Base-by-base conservation (phyloP, 2,797 vertebrate genomes). In the Sebastes cheni region DNA sequence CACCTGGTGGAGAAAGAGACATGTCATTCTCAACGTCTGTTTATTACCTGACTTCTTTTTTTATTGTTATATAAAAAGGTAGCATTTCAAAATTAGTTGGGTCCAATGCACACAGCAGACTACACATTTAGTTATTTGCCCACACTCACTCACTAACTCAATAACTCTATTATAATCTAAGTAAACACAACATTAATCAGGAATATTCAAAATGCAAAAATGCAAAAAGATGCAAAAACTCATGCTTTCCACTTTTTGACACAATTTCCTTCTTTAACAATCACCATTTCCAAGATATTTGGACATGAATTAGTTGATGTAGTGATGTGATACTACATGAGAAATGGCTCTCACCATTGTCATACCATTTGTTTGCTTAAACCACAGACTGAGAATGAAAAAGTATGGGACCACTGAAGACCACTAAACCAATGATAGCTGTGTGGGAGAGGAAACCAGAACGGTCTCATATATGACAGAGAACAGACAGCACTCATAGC, bases 1-100 rank as follows among this genome's bases (percentile, higher is more conserved):
- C 56, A 62, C 87, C 93, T 94, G 77, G 4, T 9, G 16, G 34
- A 81, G 52, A 30, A 71, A 87, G 4, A 88, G 4, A 81, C 16
- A 7, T 14, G 14, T 71, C 54, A 4, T 11, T n/a, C 2, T 29
- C 20, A 62, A 10, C 1, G 1, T 71, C 10, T 13, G 16, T 64
- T 42, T 56, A 72, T 66, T 6, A 13, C 14, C 30, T 32, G 8
- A 55, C 18, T 50, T 50, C 5, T 20, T 34, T 27, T 18, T 27
- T 27, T 36, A 34, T 20, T 39, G 2, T 42, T 52, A 30, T 2
- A 14, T 29, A 29, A 42, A 56, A 62, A 60, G 25, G 16, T 39
- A 8, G n/a, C 16, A 23, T 30, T 59, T 27, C n/a, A 34, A 58
- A 46, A 72, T 68, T 0, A 32, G 10, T 34, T 3, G 18, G 14